Base-by-base conservation (phyloP, 37 sponge, comb jelly and placozoan species). In the Oscarella lobularis region DNA sequence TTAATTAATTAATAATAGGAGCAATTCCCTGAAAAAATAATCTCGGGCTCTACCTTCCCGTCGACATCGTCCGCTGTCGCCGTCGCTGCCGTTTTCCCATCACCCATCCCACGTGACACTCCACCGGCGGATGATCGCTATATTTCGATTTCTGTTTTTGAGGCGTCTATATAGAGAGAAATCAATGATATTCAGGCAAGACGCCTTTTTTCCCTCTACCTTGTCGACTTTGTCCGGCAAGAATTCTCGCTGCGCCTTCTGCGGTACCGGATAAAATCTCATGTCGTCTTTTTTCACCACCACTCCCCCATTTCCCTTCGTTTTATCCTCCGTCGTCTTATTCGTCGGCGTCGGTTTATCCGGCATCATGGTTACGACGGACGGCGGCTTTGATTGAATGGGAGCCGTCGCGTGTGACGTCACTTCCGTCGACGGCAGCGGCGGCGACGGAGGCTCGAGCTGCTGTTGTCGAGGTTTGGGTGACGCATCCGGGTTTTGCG, bases 91-190 rank as follows among this genome's bases (percentile, higher is more conserved):
- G 74, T 30, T 60, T 77, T 1, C 87, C 83, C 90, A 96, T 74
- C 9, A 96, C 87, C 97, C 97, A 96, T 0, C 97, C 97, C 2
- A 96, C 97, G 39, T 89, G 93, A 33, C 87, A 76, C 74, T 92
- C 97, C 41, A 89, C 89, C 33, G 97, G 97, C 48, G 97, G 97
- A 54, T 96, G 88, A 73, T 70, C 41, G 37, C 90, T 85, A 86
- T 92, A 96, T 72, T 96, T 96, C 40, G 97, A 91, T 81, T 96
- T 96, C 79, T 92, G 78, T 65, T 90, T 90, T 33, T 38, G 74
- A 48, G 90, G 89, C 29, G 48, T 77, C 85, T 90, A 36, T 2
- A 78, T 37, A 38, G 6, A 36, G 35, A 54, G 14, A 54, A 77
- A 2, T 27, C 36, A 79, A 0, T 38, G n/a, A 4, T 31, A n/a